A percentile compares a stretch with the other conserved stretches of the same genome.
These are phyloP conservation scores for Isaurus tuberculatus DNA, from an alignment of 92 coral and sea anemone genomes.

Conservation along the genomic window DNA sequence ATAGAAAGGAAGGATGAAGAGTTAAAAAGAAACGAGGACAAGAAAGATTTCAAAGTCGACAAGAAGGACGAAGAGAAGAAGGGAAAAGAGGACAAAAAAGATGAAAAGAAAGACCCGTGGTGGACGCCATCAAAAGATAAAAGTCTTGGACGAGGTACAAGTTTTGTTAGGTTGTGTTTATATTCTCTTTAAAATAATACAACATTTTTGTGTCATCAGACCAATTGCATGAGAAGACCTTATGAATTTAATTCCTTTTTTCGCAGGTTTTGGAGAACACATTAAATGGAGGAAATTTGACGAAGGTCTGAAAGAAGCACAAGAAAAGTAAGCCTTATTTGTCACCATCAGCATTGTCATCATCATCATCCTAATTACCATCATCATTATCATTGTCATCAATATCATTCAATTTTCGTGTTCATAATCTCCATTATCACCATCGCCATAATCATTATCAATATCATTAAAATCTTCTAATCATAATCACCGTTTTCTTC, in stretches of 20 bases:
- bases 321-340: conserved; percentile 62
- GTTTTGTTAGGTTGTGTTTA: neutral
- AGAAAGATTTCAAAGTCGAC: neutral
- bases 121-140: conserved; percentile 72
- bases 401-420: too few relatives aligned
- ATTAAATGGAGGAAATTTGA: conserved; percentile 77
- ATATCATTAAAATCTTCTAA: too few relatives aligned
- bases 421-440: too few relatives aligned
- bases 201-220: neutral
- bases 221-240: too few relatives aligned
- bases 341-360: too few relatives aligned
- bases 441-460: too few relatives aligned
- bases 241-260: neutral
- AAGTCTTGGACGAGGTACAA: conserved; percentile 21
- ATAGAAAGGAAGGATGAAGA: neutral
- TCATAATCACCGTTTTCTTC: too few relatives aligned
- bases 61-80: neutral
- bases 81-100: conserved; percentile 44
- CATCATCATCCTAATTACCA: too few relatives aligned
- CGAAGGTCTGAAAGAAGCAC: conserved; percentile 73
- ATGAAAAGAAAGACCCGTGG: conserved; percentile 75
- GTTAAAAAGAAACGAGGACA: too few relatives aligned
- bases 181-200: neutral
- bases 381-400: too few relatives aligned
- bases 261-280: conserved; percentile 80